phyloP scores from a whole-genome alignment of 37 sponge, comb jelly and placozoan species.

The Geodia barretti region DNA sequence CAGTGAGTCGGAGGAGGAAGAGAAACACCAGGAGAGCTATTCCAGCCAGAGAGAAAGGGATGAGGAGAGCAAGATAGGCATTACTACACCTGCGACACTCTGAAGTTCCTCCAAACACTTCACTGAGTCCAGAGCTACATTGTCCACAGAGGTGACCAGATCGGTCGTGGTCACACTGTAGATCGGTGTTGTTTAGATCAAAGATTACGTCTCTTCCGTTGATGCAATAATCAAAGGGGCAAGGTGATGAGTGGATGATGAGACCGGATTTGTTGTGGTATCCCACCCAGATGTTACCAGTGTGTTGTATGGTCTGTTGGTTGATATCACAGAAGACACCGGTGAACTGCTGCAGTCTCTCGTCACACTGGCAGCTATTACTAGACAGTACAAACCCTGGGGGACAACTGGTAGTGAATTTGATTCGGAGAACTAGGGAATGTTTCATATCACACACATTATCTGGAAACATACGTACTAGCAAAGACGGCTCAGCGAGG shows the following conservation, averaged over 20 bases:
- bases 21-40: constrained; percentile 4
- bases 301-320: neutral
- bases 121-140: constrained; percentile 15
- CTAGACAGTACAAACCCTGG: neutral
- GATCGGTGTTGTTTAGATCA: neutral
- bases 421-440: too few species aligned
- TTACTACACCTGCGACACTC: constrained; percentile 21
- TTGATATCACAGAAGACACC: constrained; percentile 10
- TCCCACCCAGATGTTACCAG: constrained; percentile 20
- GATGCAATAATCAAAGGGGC: constrained; percentile 31
- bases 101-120: constrained; percentile 8
- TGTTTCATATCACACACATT: too few species aligned
- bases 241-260: neutral
- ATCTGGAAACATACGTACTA: too few species aligned
- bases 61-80: constrained; percentile 1
- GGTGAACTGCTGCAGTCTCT: neutral
- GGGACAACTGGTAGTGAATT: too few species aligned
- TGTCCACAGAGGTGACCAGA: constrained; percentile 31
- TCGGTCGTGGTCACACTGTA: constrained; percentile 19
- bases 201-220: neutral
- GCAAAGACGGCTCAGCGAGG: too few species aligned
- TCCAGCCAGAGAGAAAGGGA: constrained; percentile 26
- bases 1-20: constrained; percentile 7
- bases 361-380: neutral
- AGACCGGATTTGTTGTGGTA: too few species aligned